Evolutionary conservation across 2,113 vertebrate species (phyloP).

Genomic region (Benitochromis conjunctus): DNA sequence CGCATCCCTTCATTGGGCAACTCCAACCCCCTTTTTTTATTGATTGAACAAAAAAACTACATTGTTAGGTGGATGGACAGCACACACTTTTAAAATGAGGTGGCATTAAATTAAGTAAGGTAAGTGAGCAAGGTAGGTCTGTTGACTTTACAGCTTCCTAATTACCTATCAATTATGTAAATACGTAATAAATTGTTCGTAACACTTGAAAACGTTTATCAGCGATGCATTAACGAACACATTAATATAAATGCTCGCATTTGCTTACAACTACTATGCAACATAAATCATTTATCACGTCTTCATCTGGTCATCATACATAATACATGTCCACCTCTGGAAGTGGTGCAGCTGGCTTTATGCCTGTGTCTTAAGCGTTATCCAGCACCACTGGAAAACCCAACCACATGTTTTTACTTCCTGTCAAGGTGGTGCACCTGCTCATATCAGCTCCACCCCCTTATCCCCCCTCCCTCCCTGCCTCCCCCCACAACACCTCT

Average conservation of each 20-base stretch:
- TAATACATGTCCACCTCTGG: background rate
- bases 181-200: background rate
- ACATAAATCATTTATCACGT: background rate
- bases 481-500: background rate
- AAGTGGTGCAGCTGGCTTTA: background rate
- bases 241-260: background rate
- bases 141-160: background rate
- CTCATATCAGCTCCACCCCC: conserved; percentile 45
- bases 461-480: background rate
- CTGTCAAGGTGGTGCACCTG: conserved; percentile 72
- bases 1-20: background rate
- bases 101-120: background rate
- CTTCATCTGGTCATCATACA: background rate
- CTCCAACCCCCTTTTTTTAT: background rate
- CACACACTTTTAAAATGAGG: background rate
- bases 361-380: background rate
- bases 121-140: background rate
- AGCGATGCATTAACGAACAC: background rate
- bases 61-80: background rate
- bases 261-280: background rate
- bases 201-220: background rate
- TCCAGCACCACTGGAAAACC: background rate
- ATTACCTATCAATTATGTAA: background rate
- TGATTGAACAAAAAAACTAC: rapidly evolving
- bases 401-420: background rate